These are phyloP conservation scores for Hycleus cichorii DNA, from an alignment of 1,140 invertebrate genomes.

Conservation along the genomic window DNA sequence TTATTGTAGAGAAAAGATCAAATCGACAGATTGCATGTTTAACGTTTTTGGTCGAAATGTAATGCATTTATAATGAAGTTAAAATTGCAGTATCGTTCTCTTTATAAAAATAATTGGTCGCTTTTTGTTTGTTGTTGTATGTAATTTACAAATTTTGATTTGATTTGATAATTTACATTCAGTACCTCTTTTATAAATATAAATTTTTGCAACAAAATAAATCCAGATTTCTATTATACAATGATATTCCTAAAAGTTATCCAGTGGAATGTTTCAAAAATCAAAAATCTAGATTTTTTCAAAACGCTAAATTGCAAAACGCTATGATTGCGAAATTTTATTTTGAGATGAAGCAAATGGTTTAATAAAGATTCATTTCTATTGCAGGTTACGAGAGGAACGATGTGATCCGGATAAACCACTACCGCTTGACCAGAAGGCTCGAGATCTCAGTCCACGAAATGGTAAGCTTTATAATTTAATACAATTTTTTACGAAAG, in stretches of 20 bases:
- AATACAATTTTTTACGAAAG: not conserved
- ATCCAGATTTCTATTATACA: too few relatives aligned
- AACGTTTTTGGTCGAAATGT: constrained; percentile 16
- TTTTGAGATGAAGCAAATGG: too few relatives aligned
- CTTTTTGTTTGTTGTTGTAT: constrained; percentile 12
- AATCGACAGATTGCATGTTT: constrained; percentile 27
- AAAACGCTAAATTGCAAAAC: too few relatives aligned
- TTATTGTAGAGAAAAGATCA: constrained; percentile 18
- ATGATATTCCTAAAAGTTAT: too few relatives aligned
- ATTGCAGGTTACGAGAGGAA: constrained; percentile 75
- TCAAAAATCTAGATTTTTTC: too few relatives aligned
- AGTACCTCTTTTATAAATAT: too few relatives aligned
- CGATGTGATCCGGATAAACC: constrained; percentile 70
- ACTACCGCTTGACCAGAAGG: constrained; percentile 69
- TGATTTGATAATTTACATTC: constrained; percentile 17
- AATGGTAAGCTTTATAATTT: constrained; percentile 58
- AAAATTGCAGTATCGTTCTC: constrained; percentile 25
- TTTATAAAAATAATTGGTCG: constrained; percentile 24
- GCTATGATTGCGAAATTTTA: too few relatives aligned
- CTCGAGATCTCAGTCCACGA: constrained; percentile 72
- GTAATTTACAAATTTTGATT: constrained; percentile 14
- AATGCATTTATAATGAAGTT: constrained; percentile 32
- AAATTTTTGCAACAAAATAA: too few relatives aligned
- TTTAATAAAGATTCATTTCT: constrained; percentile 27
- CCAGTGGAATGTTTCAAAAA: too few relatives aligned